Conservation (phyloP, 2,113 vertebrate genomes). For the Lutjanus erythropterus region DNA sequence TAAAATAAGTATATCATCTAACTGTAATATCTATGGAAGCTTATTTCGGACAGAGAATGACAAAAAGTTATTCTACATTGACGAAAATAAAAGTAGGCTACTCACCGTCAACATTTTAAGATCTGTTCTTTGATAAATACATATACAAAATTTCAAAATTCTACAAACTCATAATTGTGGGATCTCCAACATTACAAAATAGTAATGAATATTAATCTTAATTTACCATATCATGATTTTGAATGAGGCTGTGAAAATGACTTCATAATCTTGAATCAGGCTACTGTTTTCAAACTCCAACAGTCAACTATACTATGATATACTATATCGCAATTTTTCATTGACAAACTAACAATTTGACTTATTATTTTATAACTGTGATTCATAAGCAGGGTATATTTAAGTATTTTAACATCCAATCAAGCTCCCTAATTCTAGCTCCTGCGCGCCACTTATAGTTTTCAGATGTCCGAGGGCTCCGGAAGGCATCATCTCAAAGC, state of each 20-base stretch:
- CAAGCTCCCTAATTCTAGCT: not conserved
- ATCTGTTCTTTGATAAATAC: too few relatives aligned
- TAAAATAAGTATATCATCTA: not conserved
- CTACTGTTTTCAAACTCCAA: too few relatives aligned
- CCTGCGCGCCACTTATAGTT: not conserved
- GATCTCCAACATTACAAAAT: not conserved
- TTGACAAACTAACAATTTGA: not conserved
- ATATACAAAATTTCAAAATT: too few relatives aligned
- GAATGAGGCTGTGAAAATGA: too few relatives aligned
- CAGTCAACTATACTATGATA: too few relatives aligned
- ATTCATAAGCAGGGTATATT: too few relatives aligned
- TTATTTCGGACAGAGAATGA: not conserved
- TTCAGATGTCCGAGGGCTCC: not conserved
- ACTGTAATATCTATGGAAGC: not conserved
- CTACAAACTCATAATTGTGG: not conserved
- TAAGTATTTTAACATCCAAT: not conserved
- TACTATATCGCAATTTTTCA: too few relatives aligned
- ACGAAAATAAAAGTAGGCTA: not conserved
- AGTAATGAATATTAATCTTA: not conserved
- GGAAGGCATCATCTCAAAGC: slow-evolving; percentile 37
- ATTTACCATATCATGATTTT: not conserved
- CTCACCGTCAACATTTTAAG: too few relatives aligned
- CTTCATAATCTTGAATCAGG: too few relatives aligned
- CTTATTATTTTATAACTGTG: not conserved
- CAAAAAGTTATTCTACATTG: not conserved